Conservation (phyloP, 2,888 invertebrate species). For the Andrena minutula region DNA sequence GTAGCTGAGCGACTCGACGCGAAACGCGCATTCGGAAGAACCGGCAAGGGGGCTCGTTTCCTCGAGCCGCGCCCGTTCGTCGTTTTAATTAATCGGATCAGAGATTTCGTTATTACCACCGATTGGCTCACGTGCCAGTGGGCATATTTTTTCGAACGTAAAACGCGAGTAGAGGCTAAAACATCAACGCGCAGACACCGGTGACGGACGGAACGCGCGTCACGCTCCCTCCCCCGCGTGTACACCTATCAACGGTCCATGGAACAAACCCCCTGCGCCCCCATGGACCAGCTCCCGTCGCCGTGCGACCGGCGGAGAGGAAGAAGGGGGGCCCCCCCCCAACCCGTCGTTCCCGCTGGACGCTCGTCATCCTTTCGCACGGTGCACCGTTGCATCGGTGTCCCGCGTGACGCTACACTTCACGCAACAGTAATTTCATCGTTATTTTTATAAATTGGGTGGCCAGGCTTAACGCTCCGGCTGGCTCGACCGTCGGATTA, state of each 20-base stretch:
- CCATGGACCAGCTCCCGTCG: conserved; percentile 39
- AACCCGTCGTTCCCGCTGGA: conserved; percentile 56
- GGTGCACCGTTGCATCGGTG: conserved; percentile 76
- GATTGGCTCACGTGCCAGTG: conserved; percentile 83
- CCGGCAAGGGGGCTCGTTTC: conserved; percentile 68
- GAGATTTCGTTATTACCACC: conserved; percentile 78
- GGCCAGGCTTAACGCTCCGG: conserved; percentile 83
- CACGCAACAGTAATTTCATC: conserved; percentile 85
- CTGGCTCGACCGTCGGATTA: conserved; percentile 81
- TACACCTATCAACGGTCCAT: conserved; percentile 35
- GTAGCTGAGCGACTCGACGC: not conserved
- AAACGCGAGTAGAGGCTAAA: conserved; percentile 80
- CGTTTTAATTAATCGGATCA: conserved; percentile 82
- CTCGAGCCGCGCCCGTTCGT: conserved; percentile 67
- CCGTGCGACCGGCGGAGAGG: conserved; percentile 38
- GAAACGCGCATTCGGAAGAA: conserved; percentile 56
- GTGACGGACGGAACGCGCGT: conserved; percentile 81
- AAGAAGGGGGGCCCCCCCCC: not conserved
- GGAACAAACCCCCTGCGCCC: conserved; percentile 26
- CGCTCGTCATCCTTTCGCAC: conserved; percentile 73
- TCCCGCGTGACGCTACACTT: conserved; percentile 78
- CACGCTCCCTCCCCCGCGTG: conserved; percentile 65
- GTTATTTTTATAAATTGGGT: conserved; percentile 85
- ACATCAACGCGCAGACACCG: conserved; percentile 78
- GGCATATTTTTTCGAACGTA: conserved; percentile 84